These are phyloP conservation scores for Ptychodera flava DNA, from an alignment of 35 echinoderm and acorn worm species.

Conservation along the genomic window DNA sequence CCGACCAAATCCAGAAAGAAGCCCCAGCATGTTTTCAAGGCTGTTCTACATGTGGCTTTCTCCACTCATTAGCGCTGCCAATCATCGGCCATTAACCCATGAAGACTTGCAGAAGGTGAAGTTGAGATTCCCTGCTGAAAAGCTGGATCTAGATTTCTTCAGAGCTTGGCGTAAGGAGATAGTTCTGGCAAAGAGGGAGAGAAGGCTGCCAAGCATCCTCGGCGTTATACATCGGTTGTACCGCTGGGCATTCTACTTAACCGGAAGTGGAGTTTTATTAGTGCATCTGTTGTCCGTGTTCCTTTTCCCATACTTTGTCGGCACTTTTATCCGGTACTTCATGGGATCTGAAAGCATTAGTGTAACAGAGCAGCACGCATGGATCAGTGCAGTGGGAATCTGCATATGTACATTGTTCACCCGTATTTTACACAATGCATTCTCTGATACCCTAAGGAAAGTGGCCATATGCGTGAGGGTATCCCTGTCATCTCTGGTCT, in stretches of 20 bases:
- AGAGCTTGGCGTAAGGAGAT: not conserved
- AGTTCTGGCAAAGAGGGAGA: not conserved
- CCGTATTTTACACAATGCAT: not conserved
- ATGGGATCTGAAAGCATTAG: not conserved
- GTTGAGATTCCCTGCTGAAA: not conserved
- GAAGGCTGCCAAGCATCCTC: not conserved
- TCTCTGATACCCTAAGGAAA: not conserved
- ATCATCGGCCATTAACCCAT: not conserved
- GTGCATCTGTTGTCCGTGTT: not conserved
- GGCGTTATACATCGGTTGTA: not conserved
- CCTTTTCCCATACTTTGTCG: not conserved
- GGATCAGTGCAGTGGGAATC: not conserved
- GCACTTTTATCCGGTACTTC: not conserved
- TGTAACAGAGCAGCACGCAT: not conserved
- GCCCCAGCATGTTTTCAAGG: not conserved
- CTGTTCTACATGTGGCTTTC: not conserved
- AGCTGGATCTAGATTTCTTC: not conserved
- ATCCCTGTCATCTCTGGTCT: not conserved
- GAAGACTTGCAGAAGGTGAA: not conserved
- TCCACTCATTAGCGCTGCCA: not conserved
- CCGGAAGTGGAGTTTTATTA: not conserved
- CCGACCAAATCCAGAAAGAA: too few species aligned
- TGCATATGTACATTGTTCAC: not conserved
- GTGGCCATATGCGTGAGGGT: not conserved
- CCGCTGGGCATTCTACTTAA: not conserved